Evolutionary conservation across 64 coral and sea anemone species (phyloP), one percentile per base, ranked within the genome.

Genomic region (Platygyra sinensis): DNA sequence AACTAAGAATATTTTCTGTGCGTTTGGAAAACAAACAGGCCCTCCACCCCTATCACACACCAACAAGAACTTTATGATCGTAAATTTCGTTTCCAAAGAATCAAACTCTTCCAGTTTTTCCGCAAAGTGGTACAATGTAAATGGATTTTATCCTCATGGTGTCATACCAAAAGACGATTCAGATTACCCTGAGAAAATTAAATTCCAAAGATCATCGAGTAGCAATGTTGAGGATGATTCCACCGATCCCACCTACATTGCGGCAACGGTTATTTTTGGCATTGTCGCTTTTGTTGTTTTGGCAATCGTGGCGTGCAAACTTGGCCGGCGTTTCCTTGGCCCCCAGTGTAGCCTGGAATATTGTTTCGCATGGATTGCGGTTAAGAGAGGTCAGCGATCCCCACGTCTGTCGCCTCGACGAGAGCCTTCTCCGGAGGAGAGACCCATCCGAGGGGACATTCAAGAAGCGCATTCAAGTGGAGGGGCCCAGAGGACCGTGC

Each of bases 41-140:
- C 28, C 20, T 22, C 80, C 60, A 7, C 60, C 80, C 3, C 9
- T 67, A 10, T 63, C 80, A 20, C 80, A 83, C 30, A 39, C 80
- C 3, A 19, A 30, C 20, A 83, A 65, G 32, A 83, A 65, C 60
- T 83, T 83, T 33, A 65, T 83, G 60, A 65, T 42, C 17, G 62
- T 83, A 39, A 80, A 57, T 55, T 10, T 42, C 39, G 31, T 83
- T 83, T 38, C 60, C 18, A 65, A 7, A 39, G 30, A 65, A 2
- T 62, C 60, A 10, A 42, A 36, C 8, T n/a, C 80, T 19, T 24
- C 80, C 15, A 30, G 5, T 2, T 83, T 83, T 65, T 36, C 30
- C 46, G 59, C 80, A 25, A 64, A 67, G 32, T 83, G 80, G 80
- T 83, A 36, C 60, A 83, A 65, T 10, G 80, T 83, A 39, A 83